These are phyloP conservation scores for Cephus pygmeus DNA, from an alignment of 2,888 invertebrate species.

Conservation along the genomic window DNA sequence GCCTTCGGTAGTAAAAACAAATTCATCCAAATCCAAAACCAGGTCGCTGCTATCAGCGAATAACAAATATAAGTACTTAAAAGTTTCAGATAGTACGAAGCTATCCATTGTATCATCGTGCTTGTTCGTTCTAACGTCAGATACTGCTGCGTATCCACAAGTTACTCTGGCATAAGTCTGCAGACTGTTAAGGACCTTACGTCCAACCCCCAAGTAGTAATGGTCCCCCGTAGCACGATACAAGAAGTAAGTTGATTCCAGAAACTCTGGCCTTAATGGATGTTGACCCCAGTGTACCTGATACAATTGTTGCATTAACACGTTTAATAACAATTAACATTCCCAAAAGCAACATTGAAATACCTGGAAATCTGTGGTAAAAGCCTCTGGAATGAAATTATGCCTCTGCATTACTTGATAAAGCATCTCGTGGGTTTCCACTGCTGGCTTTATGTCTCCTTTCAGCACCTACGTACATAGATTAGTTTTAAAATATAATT, in stretches of 20 bases:
- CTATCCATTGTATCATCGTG: constrained; percentile 99
- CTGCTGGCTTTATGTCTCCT: constrained; percentile 95
- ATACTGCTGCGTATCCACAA: constrained; percentile 98
- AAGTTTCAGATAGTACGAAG: constrained; percentile 96
- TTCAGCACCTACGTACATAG: constrained; percentile 70
- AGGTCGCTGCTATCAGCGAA: constrained; percentile 91
- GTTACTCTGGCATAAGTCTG: constrained; percentile 92
- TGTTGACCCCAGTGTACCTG: constrained; percentile 98
- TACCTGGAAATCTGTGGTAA: constrained; percentile 95
- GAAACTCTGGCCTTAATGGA: constrained; percentile 95
- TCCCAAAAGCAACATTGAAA: constrained; percentile 1
- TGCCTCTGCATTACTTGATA: constrained; percentile 98
- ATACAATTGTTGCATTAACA: constrained; percentile 3
- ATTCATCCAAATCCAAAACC: constrained; percentile 84
- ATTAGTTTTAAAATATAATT: neutral
- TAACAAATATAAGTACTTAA: constrained; percentile 95
- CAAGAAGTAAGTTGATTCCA: constrained; percentile 97
- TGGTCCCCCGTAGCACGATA: constrained; percentile 96
- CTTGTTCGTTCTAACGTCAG: constrained; percentile 88
- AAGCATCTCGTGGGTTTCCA: constrained; percentile 99
- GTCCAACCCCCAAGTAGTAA: constrained; percentile 94
- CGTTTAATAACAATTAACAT: constrained; percentile 8
- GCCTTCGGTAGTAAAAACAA: constrained; percentile 93
- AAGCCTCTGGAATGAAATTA: constrained; percentile 98
- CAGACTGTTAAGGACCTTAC: constrained; percentile 86